Evolutionary conservation across 2,113 vertebrate species (phyloP).

Genomic region (Phodopus roborovskii): DNA sequence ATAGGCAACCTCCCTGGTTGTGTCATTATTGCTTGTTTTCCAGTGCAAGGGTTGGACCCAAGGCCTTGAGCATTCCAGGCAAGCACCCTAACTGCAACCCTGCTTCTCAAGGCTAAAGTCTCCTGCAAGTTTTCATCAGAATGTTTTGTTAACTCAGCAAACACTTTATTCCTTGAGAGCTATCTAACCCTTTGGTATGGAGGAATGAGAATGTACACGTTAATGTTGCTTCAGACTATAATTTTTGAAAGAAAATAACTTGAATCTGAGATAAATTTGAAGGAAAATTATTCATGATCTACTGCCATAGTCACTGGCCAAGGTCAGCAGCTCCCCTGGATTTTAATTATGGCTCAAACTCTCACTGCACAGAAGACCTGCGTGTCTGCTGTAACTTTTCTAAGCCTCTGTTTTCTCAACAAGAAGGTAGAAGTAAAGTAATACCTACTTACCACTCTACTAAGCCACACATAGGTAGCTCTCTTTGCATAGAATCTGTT

Average conservation of each 20-base stretch:
- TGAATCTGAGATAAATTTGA: constrained; percentile 4
- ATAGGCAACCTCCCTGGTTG: not conserved
- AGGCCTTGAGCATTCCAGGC: no score
- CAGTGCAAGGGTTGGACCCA: not conserved
- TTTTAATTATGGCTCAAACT: not conserved
- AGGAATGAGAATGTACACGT: not conserved
- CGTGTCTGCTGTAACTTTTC: not conserved
- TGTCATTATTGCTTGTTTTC: not conserved
- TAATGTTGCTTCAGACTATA: not conserved
- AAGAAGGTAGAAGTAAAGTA: constrained; percentile 28
- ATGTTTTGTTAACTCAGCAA: not conserved
- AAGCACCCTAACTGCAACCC: not conserved
- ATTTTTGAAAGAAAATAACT: not conserved
- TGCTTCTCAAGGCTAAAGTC: not conserved
- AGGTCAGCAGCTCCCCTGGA: not conserved
- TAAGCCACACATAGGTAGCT: not conserved
- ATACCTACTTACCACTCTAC: not conserved
- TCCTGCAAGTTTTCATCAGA: constrained; percentile 9
- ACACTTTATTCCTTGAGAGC: not conserved
- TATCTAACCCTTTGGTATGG: not conserved
- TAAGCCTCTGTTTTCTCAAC: constrained; percentile 38
- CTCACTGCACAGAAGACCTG: not conserved
- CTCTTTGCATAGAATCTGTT: not conserved
- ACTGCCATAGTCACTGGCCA: not conserved
- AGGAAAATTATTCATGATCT: not conserved